phyloP scores from a whole-genome alignment of 2,888 invertebrate genomes.

The Pachydiplax longipennis region DNA sequence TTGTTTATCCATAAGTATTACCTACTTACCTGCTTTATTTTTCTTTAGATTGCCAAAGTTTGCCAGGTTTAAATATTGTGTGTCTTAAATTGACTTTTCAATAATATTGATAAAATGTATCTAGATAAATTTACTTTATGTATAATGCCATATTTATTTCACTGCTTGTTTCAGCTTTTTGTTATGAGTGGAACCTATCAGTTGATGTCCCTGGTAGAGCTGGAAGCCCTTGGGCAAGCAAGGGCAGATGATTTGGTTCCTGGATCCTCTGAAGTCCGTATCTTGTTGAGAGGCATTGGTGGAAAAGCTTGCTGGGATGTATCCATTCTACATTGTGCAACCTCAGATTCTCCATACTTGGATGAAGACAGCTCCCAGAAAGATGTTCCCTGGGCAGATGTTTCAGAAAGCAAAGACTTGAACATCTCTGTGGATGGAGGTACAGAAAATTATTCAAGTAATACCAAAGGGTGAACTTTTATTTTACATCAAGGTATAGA shows the following conservation, averaged over 20 bases:
- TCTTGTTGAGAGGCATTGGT: conserved; percentile 86
- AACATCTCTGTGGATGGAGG: conserved; percentile 1
- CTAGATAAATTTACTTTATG: too few relatives aligned
- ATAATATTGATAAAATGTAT: too few relatives aligned
- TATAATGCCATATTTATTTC: not conserved
- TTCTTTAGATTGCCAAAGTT: too few relatives aligned
- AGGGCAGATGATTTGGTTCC: conserved; percentile 80
- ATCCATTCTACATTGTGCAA: conserved; percentile 84
- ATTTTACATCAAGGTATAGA: too few relatives aligned
- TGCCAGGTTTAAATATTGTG: too few relatives aligned
- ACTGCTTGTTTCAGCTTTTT: conserved; percentile 72
- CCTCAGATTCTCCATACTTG: conserved; percentile 56
- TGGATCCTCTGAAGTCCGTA: conserved; percentile 83
- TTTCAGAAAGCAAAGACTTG: not conserved
- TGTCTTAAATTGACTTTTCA: too few relatives aligned
- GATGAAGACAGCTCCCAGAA: not conserved
- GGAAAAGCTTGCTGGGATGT: conserved; percentile 98
- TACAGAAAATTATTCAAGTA: not conserved
- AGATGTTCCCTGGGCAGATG: not conserved
- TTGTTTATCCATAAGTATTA: too few relatives aligned
- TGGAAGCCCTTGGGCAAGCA: conserved; percentile 83
- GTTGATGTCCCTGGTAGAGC: conserved; percentile 86
- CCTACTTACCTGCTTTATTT: too few relatives aligned
- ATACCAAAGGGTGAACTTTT: too few relatives aligned
- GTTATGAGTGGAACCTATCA: conserved; percentile 80